These are phyloP conservation scores for Zootoca vivipara DNA, from an alignment of 2,113 vertebrate species.

Conservation along the genomic window DNA sequence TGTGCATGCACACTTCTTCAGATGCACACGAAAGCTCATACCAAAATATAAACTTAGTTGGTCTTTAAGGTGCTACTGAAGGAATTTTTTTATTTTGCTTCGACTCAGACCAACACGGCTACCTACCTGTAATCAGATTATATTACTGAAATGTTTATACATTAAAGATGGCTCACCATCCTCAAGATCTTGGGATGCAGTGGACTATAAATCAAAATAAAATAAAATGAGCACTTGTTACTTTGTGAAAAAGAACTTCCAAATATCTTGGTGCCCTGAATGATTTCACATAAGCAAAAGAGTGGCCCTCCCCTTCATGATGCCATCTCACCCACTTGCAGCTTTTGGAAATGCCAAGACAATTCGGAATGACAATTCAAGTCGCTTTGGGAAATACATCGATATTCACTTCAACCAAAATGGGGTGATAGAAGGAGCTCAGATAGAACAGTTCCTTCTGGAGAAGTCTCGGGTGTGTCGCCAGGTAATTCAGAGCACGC, in stretches of 20 bases:
- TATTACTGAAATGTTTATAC: background rate
- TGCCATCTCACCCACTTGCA: slow-evolving; percentile 53
- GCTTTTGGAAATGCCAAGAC: slow-evolving; percentile 99
- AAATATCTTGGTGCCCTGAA: background rate
- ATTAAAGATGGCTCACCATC: background rate
- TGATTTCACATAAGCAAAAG: background rate
- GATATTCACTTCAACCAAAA: slow-evolving; percentile 87
- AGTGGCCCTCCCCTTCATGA: background rate
- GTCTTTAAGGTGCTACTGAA: too few species aligned
- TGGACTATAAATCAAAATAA: background rate
- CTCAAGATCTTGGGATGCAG: background rate
- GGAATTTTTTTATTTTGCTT: too few species aligned
- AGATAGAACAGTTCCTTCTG: slow-evolving; percentile 93
- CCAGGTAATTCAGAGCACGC: slow-evolving; percentile 78
- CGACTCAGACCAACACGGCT: too few species aligned
- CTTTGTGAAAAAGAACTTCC: background rate
- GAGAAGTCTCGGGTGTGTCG: slow-evolving; percentile 97
- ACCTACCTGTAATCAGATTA: background rate
- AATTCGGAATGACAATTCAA: slow-evolving; percentile 94
- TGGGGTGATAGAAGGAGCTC: slow-evolving; percentile 90
- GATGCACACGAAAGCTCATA: too few species aligned
- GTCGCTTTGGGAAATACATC: slow-evolving; percentile 97
- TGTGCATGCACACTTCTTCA: too few species aligned
- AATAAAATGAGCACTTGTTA: background rate
- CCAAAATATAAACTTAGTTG: too few species aligned